These are phyloP conservation scores for Hirtodrosophila cameraria DNA, from an alignment of 2,888 invertebrate species.

Conservation along the genomic window DNA sequence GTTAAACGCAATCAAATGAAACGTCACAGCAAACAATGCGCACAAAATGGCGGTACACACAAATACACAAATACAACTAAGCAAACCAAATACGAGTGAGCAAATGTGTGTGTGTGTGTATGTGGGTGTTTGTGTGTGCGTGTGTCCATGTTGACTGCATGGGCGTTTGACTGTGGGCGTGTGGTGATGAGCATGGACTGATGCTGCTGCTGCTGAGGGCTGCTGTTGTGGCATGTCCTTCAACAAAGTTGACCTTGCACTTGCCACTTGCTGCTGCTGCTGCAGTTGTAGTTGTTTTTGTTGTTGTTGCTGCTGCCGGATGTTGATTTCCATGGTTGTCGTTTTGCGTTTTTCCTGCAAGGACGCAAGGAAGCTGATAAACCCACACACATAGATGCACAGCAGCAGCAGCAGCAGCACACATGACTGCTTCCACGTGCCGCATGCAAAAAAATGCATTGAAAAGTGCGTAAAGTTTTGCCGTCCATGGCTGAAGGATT, in stretches of 20 bases:
- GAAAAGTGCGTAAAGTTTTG: conserved; percentile 65
- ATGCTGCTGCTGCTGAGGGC: conserved; percentile 23
- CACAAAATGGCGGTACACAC: conserved; percentile 41
- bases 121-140: not conserved
- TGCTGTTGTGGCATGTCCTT: conserved; percentile 60
- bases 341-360: conserved; percentile 45
- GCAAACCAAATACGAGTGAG: conserved; percentile 13
- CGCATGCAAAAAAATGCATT: conserved; percentile 59
- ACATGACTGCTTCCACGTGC: conserved; percentile 71
- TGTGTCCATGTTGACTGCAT: conserved; percentile 27
- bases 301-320: conserved; percentile 53
- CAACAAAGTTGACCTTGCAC: conserved; percentile 77
- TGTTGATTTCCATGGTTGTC: conserved; percentile 65
- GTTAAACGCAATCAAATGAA: conserved; percentile 65
- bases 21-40: conserved; percentile 58
- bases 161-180: conserved; percentile 10
- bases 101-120: not conserved
- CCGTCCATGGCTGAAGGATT: conserved; percentile 37
- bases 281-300: conserved; percentile 12
- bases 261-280: conserved; percentile 70
- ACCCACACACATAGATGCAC: conserved; percentile 38
- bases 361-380: conserved; percentile 70
- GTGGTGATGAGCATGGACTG: conserved; percentile 19
- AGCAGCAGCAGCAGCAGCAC: conserved; percentile 16
- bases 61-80: conserved; percentile 24